Percentiles rank a stretch among this genome's conserved stretches.
Conservation (phyloP, 2,797 vertebrate genomes). For the Malacoraja senta region DNA sequence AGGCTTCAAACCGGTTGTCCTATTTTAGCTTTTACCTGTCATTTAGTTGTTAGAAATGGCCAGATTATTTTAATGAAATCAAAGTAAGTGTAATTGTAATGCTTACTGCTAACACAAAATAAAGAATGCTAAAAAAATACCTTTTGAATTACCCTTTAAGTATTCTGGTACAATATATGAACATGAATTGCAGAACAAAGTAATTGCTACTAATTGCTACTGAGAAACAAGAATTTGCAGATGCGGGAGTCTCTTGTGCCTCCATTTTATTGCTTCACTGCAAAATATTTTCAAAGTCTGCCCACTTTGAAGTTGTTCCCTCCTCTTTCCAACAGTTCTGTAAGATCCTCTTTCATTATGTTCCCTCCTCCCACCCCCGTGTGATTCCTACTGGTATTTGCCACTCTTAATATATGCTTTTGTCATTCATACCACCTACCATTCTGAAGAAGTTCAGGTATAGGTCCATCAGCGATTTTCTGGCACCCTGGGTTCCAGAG, state of each 20-base stretch:
- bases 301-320: too few relatives aligned
- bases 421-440: neutral
- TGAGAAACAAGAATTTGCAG: neutral
- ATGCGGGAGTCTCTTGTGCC: too few relatives aligned
- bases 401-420: too few relatives aligned
- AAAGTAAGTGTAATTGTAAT: neutral
- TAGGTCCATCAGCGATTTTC: too few relatives aligned
- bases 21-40: neutral
- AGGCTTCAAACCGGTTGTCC: neutral
- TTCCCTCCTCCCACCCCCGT: too few relatives aligned
- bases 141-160: neutral
- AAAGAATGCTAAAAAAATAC: neutral
- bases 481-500: too few relatives aligned
- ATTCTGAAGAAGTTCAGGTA: neutral
- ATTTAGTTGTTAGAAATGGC: neutral
- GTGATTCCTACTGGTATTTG: too few relatives aligned
- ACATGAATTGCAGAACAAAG: neutral
- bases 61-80: neutral
- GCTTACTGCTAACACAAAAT: neutral
- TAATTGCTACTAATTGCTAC: neutral
- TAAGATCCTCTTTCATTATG: too few relatives aligned
- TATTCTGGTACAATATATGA: neutral
- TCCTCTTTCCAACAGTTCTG: too few relatives aligned
- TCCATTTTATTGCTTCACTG: too few relatives aligned
- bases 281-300: too few relatives aligned